Evolutionary conservation across 2,888 invertebrate genomes (phyloP).

Genomic region (Trachelus stipa): DNA sequence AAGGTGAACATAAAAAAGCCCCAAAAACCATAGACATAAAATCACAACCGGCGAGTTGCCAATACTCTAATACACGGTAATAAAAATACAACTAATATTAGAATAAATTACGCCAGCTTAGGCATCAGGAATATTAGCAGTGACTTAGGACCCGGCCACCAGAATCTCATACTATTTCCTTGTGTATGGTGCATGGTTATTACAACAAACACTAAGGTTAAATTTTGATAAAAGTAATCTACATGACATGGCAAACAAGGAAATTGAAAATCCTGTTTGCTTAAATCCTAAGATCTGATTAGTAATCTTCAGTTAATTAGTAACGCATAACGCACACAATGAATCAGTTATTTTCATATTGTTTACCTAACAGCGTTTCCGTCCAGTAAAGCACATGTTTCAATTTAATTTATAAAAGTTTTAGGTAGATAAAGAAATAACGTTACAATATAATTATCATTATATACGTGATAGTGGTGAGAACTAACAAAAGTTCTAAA

Average conservation of each 20-base stretch:
- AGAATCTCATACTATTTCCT: conserved; percentile 29
- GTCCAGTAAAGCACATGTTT: neutral
- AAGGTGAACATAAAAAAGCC: neutral
- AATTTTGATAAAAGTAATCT: neutral
- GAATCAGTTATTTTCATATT: neutral
- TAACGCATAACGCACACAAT: neutral
- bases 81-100: conserved; percentile 46
- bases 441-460: neutral
- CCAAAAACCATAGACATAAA: conserved; percentile 16
- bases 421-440: no score
- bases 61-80: conserved; percentile 42
- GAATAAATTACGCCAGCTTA: conserved; percentile 46
- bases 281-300: neutral
- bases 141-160: conserved; percentile 26
- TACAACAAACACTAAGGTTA: neutral
- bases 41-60: conserved; percentile 58
- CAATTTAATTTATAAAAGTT: no score
- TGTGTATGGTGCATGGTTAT: conserved; percentile 1
- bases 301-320: neutral
- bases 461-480: neutral
- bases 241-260: neutral
- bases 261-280: neutral
- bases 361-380: neutral
- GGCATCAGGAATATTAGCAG: conserved; percentile 49
- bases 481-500: neutral